Conservation (phyloP, 2,888 invertebrate genomes). For the Dione vanillae region DNA sequence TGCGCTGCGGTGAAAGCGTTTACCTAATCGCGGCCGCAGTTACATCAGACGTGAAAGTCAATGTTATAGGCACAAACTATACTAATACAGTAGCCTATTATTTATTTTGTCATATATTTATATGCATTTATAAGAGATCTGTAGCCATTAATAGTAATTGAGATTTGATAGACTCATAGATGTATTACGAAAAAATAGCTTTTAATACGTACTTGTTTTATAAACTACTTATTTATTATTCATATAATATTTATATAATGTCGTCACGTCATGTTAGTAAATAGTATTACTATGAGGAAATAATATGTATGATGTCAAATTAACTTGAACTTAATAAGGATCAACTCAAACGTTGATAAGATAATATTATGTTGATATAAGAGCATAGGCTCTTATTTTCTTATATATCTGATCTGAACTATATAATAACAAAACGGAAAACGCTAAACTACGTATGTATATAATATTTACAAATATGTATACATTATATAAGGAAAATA, state of each 20-base stretch:
- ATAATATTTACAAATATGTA: not conserved
- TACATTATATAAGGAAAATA: too few species aligned
- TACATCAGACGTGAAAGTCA: conserved; percentile 77
- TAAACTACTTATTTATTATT: not conserved
- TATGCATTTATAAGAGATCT: not conserved
- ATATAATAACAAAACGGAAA: not conserved
- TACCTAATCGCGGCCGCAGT: conserved; percentile 77
- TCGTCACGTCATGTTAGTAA: not conserved
- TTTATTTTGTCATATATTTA: conserved; percentile 1
- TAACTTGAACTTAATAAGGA: conserved; percentile 13
- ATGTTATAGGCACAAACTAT: conserved; percentile 74
- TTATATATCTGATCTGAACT: not conserved
- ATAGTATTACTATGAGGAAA: not conserved
- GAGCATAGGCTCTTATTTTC: too few species aligned
- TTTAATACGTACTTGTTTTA: not conserved
- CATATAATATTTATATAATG: not conserved
- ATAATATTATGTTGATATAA: not conserved
- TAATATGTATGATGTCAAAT: not conserved
- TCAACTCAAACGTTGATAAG: not conserved
- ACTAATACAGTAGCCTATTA: conserved; percentile 41
- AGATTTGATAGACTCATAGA: too few species aligned
- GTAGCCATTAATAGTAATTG: too few species aligned
- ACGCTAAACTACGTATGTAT: not conserved
- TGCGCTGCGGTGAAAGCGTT: conserved; percentile 82
- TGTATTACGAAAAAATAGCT: not conserved